Percentiles rank a stretch among this genome's conserved stretches.
Evolutionary conservation across 2,113 vertebrate species (phyloP).

Genomic region (human): GRCh38 chr17:73581001-73581500

Average conservation of each 20-base stretch:
- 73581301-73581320: accelerated
- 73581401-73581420: too few species aligned
- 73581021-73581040: too few species aligned
- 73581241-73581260: background rate
- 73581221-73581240: background rate
- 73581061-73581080: too few species aligned
- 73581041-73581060: too few species aligned
- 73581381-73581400: accelerated
- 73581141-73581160: too few species aligned
- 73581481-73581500: accelerated
- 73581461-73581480: accelerated
- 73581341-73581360: accelerated
- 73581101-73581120: too few species aligned
- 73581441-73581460: background rate
- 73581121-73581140: too few species aligned
- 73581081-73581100: too few species aligned
- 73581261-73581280: background rate
- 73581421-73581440: background rate
- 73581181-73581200: background rate
- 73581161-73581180: too few species aligned
- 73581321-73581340: background rate
- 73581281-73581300: background rate
- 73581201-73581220: background rate
- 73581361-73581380: too few species aligned
- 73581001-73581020: too few species aligned